phyloP scores from a whole-genome alignment of 2,113 vertebrate genomes.

The Monopterus albus region DNA sequence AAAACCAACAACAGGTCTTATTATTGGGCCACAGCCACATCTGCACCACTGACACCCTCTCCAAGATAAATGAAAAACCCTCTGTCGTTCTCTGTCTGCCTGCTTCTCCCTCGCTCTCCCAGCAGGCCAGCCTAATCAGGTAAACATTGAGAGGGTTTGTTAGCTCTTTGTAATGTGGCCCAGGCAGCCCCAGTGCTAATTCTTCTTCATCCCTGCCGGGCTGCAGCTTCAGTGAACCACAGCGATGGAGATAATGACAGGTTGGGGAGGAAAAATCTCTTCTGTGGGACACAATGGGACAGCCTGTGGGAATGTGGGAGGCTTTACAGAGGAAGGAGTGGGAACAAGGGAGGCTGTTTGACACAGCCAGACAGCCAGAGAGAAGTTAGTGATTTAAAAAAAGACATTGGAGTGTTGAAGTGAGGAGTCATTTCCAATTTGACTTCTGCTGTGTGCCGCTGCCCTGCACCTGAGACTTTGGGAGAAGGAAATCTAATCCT shows the following conservation, averaged over 20 bases:
- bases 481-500: conserved; percentile 12
- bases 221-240: neutral
- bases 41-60: conserved; percentile 22
- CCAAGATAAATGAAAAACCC: conserved; percentile 11
- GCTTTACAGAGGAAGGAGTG: conserved; percentile 8
- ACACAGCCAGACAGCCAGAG: neutral
- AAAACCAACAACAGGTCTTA: conserved; percentile 32
- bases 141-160: conserved; percentile 55
- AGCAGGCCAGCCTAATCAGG: conserved; percentile 30
- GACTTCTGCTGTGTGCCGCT: neutral
- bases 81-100: conserved; percentile 2
- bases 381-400: neutral
- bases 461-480: neutral
- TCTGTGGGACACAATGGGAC: conserved; percentile 16
- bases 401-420: too few species aligned
- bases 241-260: conserved; percentile 46
- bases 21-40: conserved; percentile 31
- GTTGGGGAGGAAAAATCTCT: neutral
- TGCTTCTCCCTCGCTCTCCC: neutral
- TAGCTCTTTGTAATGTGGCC: conserved; percentile 27
- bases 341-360: neutral
- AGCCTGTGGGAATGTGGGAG: conserved; percentile 17
- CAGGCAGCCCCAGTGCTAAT: neutral
- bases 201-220: conserved; percentile 5
- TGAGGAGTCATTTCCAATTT: conserved; percentile 24